A percentile compares a stretch with the other conserved stretches of the same genome.
Evolutionary conservation across 2,113 vertebrate species (phyloP).

Genomic region (Cottus gobio): DNA sequence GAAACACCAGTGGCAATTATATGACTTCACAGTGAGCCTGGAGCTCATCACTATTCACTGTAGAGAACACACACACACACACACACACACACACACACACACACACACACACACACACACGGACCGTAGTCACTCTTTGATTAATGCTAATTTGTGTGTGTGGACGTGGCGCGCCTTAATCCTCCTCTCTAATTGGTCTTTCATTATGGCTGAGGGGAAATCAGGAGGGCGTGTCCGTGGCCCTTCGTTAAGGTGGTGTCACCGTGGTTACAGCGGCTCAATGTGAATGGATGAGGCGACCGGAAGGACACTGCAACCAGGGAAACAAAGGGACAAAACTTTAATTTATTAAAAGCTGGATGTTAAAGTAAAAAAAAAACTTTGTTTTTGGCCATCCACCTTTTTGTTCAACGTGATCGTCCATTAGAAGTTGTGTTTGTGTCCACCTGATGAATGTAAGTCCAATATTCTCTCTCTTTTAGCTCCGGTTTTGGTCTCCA

Average conservation of each 20-base stretch:
- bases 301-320: background rate
- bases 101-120: conserved; percentile 50
- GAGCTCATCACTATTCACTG: conserved; percentile 69
- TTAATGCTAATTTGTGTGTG: conserved; percentile 81
- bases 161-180: conserved; percentile 71
- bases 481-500: background rate
- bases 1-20: conserved; percentile 78
- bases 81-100: conserved; percentile 43
- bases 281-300: conserved; percentile 36
- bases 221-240: conserved; percentile 63
- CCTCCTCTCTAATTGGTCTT: conserved; percentile 70
- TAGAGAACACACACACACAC: conserved; percentile 30
- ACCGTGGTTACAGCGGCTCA: conserved; percentile 32
- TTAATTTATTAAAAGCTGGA: background rate
- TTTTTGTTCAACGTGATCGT: background rate
- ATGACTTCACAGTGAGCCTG: conserved; percentile 69
- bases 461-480: background rate
- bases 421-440: background rate
- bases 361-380: background rate
- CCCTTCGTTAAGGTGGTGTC: conserved; percentile 68
- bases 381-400: background rate
- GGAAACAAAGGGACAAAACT: conserved; percentile 22
- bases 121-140: conserved; percentile 64
- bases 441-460: background rate
- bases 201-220: conserved; percentile 57